A percentile compares a stretch with the other conserved stretches of the same genome.
These are phyloP conservation scores for Synergus itoensis DNA, from an alignment of 2,888 invertebrate genomes.

Conservation along the genomic window DNA sequence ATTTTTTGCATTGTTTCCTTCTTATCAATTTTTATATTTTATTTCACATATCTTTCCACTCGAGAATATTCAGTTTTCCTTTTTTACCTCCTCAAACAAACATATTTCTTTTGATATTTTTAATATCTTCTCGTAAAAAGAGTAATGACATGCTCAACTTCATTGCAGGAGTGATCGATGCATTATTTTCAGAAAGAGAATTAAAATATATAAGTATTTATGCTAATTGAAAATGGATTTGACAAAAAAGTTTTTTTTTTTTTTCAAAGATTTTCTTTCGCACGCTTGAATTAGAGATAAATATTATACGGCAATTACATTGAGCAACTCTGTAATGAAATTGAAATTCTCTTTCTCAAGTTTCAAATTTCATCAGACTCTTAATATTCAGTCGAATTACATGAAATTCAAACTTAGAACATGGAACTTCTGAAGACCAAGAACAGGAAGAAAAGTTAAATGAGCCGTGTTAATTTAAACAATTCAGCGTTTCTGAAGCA, in stretches of 20 bases:
- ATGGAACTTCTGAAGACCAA: not conserved
- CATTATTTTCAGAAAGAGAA: too few species aligned
- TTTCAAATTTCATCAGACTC: not conserved
- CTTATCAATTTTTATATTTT: too few species aligned
- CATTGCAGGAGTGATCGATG: too few species aligned
- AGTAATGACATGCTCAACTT: too few species aligned
- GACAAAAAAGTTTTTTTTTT: not conserved
- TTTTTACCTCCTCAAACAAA: too few species aligned
- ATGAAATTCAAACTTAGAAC: not conserved
- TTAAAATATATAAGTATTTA: too few species aligned
- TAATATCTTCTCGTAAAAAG: too few species aligned
- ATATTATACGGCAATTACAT: constrained; percentile 2
- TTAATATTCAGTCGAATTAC: not conserved
- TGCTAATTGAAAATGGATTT: too few species aligned
- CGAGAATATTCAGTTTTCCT: too few species aligned
- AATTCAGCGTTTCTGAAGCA: constrained; percentile 25
- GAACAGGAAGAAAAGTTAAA: constrained; percentile 35
- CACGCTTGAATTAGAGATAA: not conserved
- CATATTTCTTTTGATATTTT: too few species aligned
- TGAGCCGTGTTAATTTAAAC: constrained; percentile 35
- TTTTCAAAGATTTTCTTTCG: not conserved
- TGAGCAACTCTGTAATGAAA: not conserved
- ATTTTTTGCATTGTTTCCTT: too few species aligned
- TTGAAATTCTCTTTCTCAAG: not conserved
- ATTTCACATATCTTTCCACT: too few species aligned